Evolutionary conservation across 2,888 invertebrate species (phyloP), one percentile per base, ranked within the genome.

Genomic region (Ptychoptera albimana): DNA sequence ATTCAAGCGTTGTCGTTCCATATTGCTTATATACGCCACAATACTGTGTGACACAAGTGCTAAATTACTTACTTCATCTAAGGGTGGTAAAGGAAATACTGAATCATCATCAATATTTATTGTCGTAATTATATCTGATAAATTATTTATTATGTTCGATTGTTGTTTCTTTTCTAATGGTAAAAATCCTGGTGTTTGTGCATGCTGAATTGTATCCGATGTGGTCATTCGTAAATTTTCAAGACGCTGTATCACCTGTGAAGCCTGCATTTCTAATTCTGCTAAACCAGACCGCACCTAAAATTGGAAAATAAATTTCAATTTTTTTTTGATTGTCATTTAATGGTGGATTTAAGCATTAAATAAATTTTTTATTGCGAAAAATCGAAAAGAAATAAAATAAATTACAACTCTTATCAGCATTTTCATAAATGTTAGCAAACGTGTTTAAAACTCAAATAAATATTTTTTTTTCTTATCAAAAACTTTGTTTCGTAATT

Each of bases 21-120:
- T 63, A 43, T 85, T 79, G n/a, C 85, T 81, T 50, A 88, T 78
- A 58, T 87, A 82, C 1, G 92, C 89, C 5, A 84, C 80, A 51
- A 93, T 74, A 58, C 86, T 84, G 61, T 92, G 91, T n/a, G 88
- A 81, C 15, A 88, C 72, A 44, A 91, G 74, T 9, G 87, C 76
- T 49, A 80, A 56, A 51, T 69, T 70, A 36, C 71, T 62, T 31
- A 75, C 70, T 50, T 76, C 74, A 46, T 79, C 78, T 9, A 81
- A 68, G 37, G 74, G 64, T 40, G 79, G 70, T 44, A 77, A 69
- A 15, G 72, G 73, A 48, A 74, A 75, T 46, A 60, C 61, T 2
- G 70, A 56, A 54, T 75, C 77, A 46, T 78, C 79, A 54, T 77
- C 72, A 44, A 73, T 73, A 53, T 71, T 72, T 43, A 69, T 73